Evolutionary conservation across 2,797 vertebrate genomes (phyloP), one percentile per base, ranked within the genome.

Genomic region (Platalea minor): DNA sequence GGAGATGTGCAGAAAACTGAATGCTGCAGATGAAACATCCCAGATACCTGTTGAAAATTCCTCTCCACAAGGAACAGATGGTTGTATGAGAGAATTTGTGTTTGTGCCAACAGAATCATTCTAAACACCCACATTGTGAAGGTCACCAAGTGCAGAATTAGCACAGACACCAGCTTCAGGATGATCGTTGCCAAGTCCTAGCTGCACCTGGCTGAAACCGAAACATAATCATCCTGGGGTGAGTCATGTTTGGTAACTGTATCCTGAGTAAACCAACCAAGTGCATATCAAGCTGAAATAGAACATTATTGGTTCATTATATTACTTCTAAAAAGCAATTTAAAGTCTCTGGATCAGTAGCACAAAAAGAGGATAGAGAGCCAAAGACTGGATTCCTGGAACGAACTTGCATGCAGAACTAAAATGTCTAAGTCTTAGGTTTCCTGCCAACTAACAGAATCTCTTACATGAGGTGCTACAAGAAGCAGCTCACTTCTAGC

Each of bases 111-210:
- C 39, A 90, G 89, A 89, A 64, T 91, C 53, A 84, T 85, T 95
- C 56, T 84, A 96, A 91, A 92, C 86, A 93, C 91, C 93, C 91
- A 92, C 90, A 89, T 96, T 2, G 26, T 91, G 94, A 97, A 96
- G 96, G 95, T 97, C 95, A 96, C 69, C 82, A 95, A 96, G 89
- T 92, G 91, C 81, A 96, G 90, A 95, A 96, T 96, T 95, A 94
- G 61, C 84, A 91, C 85, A 96, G 95, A 82, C 70, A 91, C 53
- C 78, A 88, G 91, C 76, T 94, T 88, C 45, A 33, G 78, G 79
- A 39, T 72, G 48, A 51, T 31, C 23, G 56, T 68, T 97, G 93
- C 96, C 96, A 96, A 95, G 60, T 93, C 46, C 63, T 81, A 56
- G 51, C 41, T 92, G 88, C 95, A 97, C 92, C 96, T 97, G 96